Base-by-base conservation (phyloP, 2,113 vertebrate genomes). In the Nesoenas mayeri region DNA sequence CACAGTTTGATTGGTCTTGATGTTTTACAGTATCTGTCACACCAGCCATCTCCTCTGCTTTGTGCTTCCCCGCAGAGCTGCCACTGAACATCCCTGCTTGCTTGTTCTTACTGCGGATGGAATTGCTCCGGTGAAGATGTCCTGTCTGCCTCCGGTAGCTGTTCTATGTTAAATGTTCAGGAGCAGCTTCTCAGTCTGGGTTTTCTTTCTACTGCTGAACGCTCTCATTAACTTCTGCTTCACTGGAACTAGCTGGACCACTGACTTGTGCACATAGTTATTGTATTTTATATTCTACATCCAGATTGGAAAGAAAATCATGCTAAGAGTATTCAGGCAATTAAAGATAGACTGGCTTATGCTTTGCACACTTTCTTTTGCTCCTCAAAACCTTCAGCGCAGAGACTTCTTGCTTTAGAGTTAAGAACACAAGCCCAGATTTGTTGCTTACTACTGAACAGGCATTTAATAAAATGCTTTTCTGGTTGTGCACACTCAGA, bases 41-140 rank as follows among this genome's bases (percentile, higher is more conserved):
- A 56, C 8, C 32, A 56, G 20, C 19, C 4, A 0, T 10, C 36
- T 29, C 31, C 34, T 81, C 32, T 85, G 53, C 40, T 66, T 28
- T 66, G 29, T 2, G 1, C 25, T 56, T 44, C 53, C 24, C 54
- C 5, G 7, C 53, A 78, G 36, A 72, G 47, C 34, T 1, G 0
- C 19, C 48, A 31, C 14, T 40, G 29, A 48, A 22, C 1, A 10
- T 42, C 26, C 61, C 74, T 72, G 24, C 64, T 54, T 54, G 38
- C 31, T 79, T 31, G 32, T 73, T 85, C 53, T 51, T 47, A 21
- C 58, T 72, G 58, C n/a, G 32, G 21, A 21, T 16, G 34, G 25
- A 15, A 34, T 32, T 48, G 25, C 29, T 57, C 11, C 22, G 54
- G n/a, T 42, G 29, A 81, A 69, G 73, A 62, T 16, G 10, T 62